Base-by-base conservation (phyloP, 1,140 invertebrate genomes). In the Subanguina moxae region DNA sequence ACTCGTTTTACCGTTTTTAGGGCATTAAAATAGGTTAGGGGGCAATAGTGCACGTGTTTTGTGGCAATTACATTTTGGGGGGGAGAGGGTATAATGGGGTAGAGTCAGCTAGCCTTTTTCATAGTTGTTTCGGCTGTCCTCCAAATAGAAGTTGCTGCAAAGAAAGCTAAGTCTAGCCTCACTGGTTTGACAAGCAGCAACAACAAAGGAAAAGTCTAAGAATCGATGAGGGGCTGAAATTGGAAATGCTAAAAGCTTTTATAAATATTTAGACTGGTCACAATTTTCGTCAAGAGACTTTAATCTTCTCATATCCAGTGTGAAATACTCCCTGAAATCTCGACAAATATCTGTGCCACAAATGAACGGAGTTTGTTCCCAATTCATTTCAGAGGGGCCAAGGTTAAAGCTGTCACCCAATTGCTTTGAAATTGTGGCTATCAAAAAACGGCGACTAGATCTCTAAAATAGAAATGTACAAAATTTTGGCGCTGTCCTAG, bases 91-190 rank as follows among this genome's bases (percentile, higher is more conserved):
- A n/a, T n/a, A n/a, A n/a, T n/a, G n/a, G n/a, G n/a, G n/a, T n/a
- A n/a, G n/a, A n/a, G n/a, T n/a, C n/a, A 45, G n/a, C 58, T 25
- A n/a, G 27, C 58, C 58, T 61, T 61, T 61, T 43, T 61, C 58
- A n/a, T 32, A 61, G 28, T 61, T 61, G n/a, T 19, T 61, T 3
- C 58, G 19, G 58, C 58, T 21, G 3, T 32, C 38, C 13, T 61
- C 58, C 58, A 61, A 30, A 43, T 61, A 61, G 27, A 61, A 61
- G 27, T 61, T 61, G 58, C 58, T 61, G n/a, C 27, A 61, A 7
- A 25, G 21, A 61, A 61, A 61, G 28, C 27, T 61, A 21, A 61
- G 58, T 30, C 58, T 30, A 19, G 58, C 58, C 21, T 61, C 58
- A 28, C 58, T 61, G n/a, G 28, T 28, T 19, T 1, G n/a, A 61